Base-by-base conservation (phyloP, 2,797 vertebrate species). In the Notamacropus eugenii region DNA sequence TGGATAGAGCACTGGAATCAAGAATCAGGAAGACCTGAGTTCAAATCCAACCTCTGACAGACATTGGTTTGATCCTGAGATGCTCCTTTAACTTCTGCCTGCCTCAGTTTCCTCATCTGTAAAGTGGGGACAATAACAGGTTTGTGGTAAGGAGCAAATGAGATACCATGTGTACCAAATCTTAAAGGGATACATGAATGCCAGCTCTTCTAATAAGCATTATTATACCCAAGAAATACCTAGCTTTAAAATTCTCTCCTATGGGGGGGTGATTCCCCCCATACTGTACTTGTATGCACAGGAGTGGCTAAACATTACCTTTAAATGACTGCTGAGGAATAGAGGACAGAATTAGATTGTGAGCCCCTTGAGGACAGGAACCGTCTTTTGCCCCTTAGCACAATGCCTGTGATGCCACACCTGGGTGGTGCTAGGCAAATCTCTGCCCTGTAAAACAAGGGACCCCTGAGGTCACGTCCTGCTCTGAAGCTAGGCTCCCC, bases 401-500 rank as follows among this genome's bases (percentile, higher is more conserved):
- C 58, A 59, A 11, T 31, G 29, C 31, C 59, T 62, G 59, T 34
- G 59, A 62, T 62, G 59, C 29, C 59, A 13, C 12, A 1, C 28
- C 28, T 59, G 58, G 28, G 58, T 59, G 29, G 29, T 59, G 58
- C 57, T 58, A 9, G 57, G 57, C 27, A 58, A 58, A 58, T 31
- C 62, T 67, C 14, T n/a, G 16, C 34, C 62, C 4, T 11, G 28
- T 31, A 59, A 59, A 59, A 31, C 11, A 4, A 31, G 59, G 62
- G 34, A 1, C 4, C 0, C 16, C 11, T 13, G 67, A 40, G n/a
- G 67, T 19, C 67, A 24, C 1, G 1, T 40, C n/a, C 5, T 0
- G n/a, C 19, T 22, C 67, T 74, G 34, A 4, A 67, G 34, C 14
- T 14, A 11, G 34, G 67, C 67, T 22, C n/a, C 62, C 62, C 6